Evolutionary conservation across 2,888 invertebrate species (phyloP).

Genomic region (Agrotis clavis): DNA sequence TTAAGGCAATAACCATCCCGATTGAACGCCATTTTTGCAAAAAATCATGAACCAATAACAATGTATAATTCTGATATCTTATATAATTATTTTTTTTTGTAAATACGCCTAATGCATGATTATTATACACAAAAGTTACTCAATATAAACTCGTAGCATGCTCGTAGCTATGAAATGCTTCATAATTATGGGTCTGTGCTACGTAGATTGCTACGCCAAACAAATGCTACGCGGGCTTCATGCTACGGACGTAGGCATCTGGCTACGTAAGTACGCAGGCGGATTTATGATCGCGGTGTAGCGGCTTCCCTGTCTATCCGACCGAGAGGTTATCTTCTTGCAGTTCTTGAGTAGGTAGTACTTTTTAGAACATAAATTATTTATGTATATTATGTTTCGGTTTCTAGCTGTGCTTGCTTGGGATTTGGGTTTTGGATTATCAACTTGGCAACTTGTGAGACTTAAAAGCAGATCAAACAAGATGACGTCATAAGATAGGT

Average conservation of each 20-base stretch:
- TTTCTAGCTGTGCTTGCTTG: too few relatives aligned
- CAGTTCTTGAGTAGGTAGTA: constrained; percentile 1
- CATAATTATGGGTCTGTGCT: constrained; percentile 24
- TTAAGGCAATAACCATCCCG: too few relatives aligned
- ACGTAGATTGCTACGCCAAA: constrained; percentile 37
- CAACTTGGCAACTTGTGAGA: neutral
- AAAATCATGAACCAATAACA: neutral
- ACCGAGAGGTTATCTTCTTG: constrained; percentile 10
- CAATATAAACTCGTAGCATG: constrained; percentile 10
- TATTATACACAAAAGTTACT: neutral
- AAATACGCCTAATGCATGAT: neutral
- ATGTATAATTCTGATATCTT: neutral
- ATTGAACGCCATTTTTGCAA: too few relatives aligned
- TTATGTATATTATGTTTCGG: neutral
- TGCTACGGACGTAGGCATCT: constrained; percentile 45
- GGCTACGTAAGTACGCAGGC: constrained; percentile 33
- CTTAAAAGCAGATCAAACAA: neutral
- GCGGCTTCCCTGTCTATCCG: constrained; percentile 1
- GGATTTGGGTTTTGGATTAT: neutral
- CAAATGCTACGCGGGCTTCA: constrained; percentile 22
- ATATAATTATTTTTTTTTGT: neutral
- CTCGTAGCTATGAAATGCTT: constrained; percentile 6
- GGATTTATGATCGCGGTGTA: constrained; percentile 27
- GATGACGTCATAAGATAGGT: neutral
- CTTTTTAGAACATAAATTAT: constrained; percentile 5